These are phyloP conservation scores for Eurystomus gularis DNA, from an alignment of 2,113 vertebrate species.

Conservation along the genomic window DNA sequence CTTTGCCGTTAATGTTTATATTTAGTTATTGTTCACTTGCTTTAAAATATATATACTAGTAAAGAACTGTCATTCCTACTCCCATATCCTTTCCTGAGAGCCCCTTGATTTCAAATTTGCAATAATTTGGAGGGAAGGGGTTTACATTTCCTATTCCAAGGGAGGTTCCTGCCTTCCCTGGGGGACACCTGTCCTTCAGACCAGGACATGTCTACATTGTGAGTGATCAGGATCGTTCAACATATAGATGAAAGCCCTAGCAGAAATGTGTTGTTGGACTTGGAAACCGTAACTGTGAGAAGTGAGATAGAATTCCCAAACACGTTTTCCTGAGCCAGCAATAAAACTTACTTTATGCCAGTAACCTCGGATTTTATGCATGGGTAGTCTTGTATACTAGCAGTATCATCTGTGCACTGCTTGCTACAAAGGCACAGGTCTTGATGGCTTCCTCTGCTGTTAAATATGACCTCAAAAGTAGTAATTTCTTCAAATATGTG, in stretches of 20 bases:
- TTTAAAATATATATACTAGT: no score
- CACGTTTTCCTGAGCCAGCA: neutral
- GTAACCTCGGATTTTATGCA: neutral
- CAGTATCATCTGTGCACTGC: neutral
- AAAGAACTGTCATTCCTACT: no score
- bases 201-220: no score
- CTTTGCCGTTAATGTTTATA: no score
- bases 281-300: neutral
- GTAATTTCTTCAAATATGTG: neutral
- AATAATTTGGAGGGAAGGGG: no score
- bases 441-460: neutral
- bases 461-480: conserved; percentile 6
- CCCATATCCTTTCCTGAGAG: no score
- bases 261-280: neutral
- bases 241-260: neutral
- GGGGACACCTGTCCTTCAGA: no score
- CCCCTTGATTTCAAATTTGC: no score
- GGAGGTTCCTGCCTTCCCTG: no score
- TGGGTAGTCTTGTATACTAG: neutral
- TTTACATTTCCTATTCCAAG: no score
- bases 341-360: neutral
- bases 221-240: neutral
- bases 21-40: no score
- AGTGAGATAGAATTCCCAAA: neutral
- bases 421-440: neutral